Base-by-base conservation (phyloP, 2,797 vertebrate genomes). In the Pseudochromis fuscus region DNA sequence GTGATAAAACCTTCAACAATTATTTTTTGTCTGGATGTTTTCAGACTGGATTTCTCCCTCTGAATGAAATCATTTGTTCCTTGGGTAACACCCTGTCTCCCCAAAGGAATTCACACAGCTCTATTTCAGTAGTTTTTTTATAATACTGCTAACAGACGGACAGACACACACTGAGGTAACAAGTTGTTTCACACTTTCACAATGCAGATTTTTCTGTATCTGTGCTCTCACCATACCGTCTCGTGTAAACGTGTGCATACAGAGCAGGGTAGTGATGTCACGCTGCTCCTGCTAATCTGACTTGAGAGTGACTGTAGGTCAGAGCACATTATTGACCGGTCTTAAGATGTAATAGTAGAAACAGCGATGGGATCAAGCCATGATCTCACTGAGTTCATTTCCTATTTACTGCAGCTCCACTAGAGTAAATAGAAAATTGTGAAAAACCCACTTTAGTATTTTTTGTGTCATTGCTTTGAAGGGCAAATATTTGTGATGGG, bases 401-500 rank as follows among this genome's bases (percentile, higher is more conserved):
- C 62, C 49, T 31, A 30, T 51, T 51, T 51, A 51, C 27, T 28
- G 49, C 58, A 33, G 40, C 38, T 62, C 28, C 25, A 45, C 23
- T 18, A 25, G 28, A 67, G 74, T 66, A 65, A 75, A 79, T 45
- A 40, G 73, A 68, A 84, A 66, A 74, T 44, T 68, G 61, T 61
- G 51, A 46, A 59, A 81, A 56, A 21, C 7, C 15, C 19, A 27
- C 23, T 61, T 61, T 78, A 64, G 55, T 68, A 19, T 62, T 50
- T 73, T 62, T 68, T 44, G 44, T 50, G 46, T 83, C 63, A 59
- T 75, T 76, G 71, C 69, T 74, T n/a, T 81, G 51, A 77, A 69
- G 51, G 53, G 27, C 66, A 82, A 57, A 84, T 84, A 59, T 84
- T 78, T 83, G 71, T 67, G 60, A 80, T 63, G 56, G 33, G 57